Evolutionary conservation across 2,113 vertebrate genomes (phyloP).

Genomic region (Channa argus): DNA sequence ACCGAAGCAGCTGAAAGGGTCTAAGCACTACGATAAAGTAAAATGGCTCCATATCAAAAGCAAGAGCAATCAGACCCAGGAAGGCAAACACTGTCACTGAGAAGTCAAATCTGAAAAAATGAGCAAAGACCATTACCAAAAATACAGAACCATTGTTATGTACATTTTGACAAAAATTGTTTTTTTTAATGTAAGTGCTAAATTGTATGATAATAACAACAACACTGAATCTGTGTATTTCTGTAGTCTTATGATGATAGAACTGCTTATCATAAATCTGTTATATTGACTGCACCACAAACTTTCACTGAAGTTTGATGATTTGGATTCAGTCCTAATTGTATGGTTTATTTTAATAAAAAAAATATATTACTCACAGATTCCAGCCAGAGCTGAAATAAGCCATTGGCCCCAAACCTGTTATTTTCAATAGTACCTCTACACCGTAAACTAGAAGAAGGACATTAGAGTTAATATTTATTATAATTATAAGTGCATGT

Average conservation of each 20-base stretch:
- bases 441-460: conserved; percentile 87
- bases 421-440: conserved; percentile 93
- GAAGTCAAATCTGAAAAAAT: conserved; percentile 91
- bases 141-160: neutral
- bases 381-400: conserved; percentile 99
- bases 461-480: conserved; percentile 38
- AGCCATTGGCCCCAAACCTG: conserved; percentile 91
- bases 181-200: too few relatives aligned
- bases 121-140: neutral
- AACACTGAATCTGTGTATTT: neutral
- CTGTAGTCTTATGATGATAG: neutral
- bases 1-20: conserved; percentile 96
- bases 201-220: too few relatives aligned
- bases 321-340: conserved; percentile 17
- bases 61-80: conserved; percentile 92
- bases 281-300: neutral
- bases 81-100: conserved; percentile 93
- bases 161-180: neutral
- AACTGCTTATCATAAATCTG: neutral
- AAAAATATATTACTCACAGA: conserved; percentile 86
- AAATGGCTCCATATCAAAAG: conserved; percentile 95
- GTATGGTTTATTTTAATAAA: neutral
- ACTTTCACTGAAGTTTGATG: neutral
- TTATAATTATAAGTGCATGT: neutral
- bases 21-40: conserved; percentile 97